Evolutionary conservation across 2,113 vertebrate species (phyloP).

Genomic region (Onychostruthus taczanowskii): DNA sequence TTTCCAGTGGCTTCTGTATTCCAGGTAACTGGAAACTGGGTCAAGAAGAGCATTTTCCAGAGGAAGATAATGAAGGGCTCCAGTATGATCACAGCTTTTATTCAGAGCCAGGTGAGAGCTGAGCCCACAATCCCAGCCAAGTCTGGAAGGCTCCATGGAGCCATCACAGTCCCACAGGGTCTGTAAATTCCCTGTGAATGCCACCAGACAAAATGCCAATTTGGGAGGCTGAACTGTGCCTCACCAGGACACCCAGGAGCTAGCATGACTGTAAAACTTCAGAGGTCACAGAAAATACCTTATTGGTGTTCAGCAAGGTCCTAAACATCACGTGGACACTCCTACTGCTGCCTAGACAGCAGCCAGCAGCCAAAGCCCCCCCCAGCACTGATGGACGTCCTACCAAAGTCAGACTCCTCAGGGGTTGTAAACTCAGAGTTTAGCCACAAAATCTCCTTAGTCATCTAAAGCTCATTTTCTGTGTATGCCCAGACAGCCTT

Average conservation of each 20-base stretch:
- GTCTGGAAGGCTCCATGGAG: neutral
- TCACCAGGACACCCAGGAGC: neutral
- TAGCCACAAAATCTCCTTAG: slow-evolving; percentile 30
- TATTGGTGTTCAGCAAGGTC: neutral
- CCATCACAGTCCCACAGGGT: neutral
- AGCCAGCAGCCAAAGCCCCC: neutral
- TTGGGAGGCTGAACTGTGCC: neutral
- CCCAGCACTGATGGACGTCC: neutral
- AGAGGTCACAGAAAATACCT: neutral
- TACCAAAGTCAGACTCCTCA: neutral
- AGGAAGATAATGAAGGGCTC: neutral
- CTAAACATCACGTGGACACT: neutral
- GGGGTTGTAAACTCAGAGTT: neutral
- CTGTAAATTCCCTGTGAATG: neutral
- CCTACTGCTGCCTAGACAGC: neutral
- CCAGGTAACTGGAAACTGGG: neutral
- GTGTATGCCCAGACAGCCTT: neutral
- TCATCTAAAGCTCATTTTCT: slow-evolving; percentile 37
- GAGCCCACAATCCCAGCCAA: neutral
- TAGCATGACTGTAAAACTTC: neutral
- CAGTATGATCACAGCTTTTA: neutral
- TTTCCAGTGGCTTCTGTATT: neutral
- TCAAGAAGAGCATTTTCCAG: neutral
- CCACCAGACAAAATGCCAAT: neutral
- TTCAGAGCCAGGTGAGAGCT: neutral